Conservation (phyloP, 2,888 invertebrate genomes). For the Athripsodes cinereus region DNA sequence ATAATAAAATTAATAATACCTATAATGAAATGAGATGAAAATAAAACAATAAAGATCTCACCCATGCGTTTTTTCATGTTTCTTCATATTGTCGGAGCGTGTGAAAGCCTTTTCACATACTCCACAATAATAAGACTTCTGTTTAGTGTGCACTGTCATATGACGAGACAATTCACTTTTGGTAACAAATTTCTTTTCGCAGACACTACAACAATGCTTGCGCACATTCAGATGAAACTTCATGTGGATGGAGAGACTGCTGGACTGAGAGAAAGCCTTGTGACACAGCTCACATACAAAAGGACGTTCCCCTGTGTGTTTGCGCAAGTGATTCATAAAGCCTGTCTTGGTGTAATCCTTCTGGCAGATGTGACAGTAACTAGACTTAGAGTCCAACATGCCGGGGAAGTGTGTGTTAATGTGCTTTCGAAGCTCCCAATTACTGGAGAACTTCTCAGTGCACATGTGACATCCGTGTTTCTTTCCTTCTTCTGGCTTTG, state of each 20-base stretch:
- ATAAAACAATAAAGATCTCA: slow-evolving; percentile 30
- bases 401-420: slow-evolving; percentile 49
- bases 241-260: slow-evolving; percentile 50
- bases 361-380: slow-evolving; percentile 50
- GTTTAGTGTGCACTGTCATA: slow-evolving; percentile 51
- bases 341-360: slow-evolving; percentile 51
- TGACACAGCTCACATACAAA: slow-evolving; percentile 51
- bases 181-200: slow-evolving; percentile 51
- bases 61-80: slow-evolving; percentile 52
- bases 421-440: slow-evolving; percentile 49
- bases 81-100: slow-evolving; percentile 51
- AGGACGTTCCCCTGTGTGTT: slow-evolving; percentile 48
- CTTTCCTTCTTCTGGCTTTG: slow-evolving; percentile 45
- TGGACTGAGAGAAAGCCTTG: slow-evolving; percentile 50
- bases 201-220: slow-evolving; percentile 49
- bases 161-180: slow-evolving; percentile 52
- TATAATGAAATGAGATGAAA: background rate
- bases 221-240: slow-evolving; percentile 50
- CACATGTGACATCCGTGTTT: slow-evolving; percentile 51
- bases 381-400: slow-evolving; percentile 50
- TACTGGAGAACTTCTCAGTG: slow-evolving; percentile 47
- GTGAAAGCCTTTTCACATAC: slow-evolving; percentile 51
- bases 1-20: too few relatives aligned
- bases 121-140: slow-evolving; percentile 50
- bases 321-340: slow-evolving; percentile 50